Conservation (phyloP, 2,888 invertebrate species). For the Aplocera efformata region DNA sequence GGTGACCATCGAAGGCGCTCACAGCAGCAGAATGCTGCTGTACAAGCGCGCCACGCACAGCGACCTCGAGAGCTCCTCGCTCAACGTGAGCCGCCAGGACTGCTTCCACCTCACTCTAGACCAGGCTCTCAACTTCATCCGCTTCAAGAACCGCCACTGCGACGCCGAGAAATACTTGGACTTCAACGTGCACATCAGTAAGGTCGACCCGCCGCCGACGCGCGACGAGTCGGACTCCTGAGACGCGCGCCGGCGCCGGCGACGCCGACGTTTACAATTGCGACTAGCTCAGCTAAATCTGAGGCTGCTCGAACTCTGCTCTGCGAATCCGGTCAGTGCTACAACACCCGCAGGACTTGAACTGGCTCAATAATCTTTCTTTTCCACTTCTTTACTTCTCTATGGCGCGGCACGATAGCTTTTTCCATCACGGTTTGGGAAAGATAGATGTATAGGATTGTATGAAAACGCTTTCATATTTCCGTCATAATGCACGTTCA, state of each 20-base stretch:
- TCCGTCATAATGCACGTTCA: too few relatives aligned
- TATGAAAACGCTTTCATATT: too few relatives aligned
- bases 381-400: too few relatives aligned
- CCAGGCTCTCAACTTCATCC: slow-evolving; percentile 62
- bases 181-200: slow-evolving; percentile 44
- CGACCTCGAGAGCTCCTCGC: slow-evolving; percentile 59
- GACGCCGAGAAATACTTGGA: slow-evolving; percentile 53
- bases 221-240: slow-evolving; percentile 42
- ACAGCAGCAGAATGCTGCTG: slow-evolving; percentile 50
- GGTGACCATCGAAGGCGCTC: slow-evolving; percentile 56
- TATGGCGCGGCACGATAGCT: too few relatives aligned
- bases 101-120: slow-evolving; percentile 67
- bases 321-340: too few relatives aligned
- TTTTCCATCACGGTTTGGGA: too few relatives aligned
- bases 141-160: slow-evolving; percentile 53
- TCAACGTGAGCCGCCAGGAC: slow-evolving; percentile 58
- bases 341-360: too few relatives aligned
- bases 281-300: slow-evolving; percentile 7
- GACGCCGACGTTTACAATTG: slow-evolving; percentile 3
- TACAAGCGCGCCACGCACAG: slow-evolving; percentile 64
- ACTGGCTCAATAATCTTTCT: too few relatives aligned
- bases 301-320: background rate
- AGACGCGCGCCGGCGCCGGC: slow-evolving; percentile 14
- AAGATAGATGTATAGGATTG: too few relatives aligned
- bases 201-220: slow-evolving; percentile 30